Percentiles rank a stretch among this genome's conserved stretches.
These are phyloP conservation scores for Hypocryptadius cinnamomeus DNA, from an alignment of 2,113 vertebrate species.

Conservation along the genomic window DNA sequence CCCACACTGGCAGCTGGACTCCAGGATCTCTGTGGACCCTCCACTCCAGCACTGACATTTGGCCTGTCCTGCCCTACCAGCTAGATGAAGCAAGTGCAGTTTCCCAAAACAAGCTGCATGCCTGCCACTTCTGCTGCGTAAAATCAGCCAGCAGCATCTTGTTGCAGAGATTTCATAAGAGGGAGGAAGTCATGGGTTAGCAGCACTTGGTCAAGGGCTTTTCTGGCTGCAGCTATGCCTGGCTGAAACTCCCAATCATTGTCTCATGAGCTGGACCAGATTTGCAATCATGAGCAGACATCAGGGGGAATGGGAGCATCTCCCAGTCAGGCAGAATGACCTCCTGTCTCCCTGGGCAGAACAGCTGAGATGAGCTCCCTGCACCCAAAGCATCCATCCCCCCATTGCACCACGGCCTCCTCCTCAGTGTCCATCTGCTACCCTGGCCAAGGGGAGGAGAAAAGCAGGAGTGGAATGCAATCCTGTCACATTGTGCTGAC, in stretches of 20 bases:
- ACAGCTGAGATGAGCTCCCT: not conserved
- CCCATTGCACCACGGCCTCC: not conserved
- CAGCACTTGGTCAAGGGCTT: not conserved
- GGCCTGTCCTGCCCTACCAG: not conserved
- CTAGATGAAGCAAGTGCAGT: not conserved
- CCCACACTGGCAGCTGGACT: not conserved
- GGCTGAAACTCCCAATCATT: not conserved
- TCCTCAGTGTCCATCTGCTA: not conserved
- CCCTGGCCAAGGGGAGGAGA: not conserved
- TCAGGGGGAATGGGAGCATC: not conserved
- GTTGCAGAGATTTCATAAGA: not conserved
- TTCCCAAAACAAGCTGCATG: not conserved
- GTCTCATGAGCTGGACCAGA: not conserved
- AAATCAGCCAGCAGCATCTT: not conserved
- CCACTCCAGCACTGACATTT: not conserved
- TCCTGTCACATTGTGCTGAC: not conserved
- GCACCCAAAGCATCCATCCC: not conserved
- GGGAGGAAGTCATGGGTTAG: not conserved
- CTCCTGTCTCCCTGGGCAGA: not conserved
- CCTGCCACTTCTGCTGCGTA: not conserved
- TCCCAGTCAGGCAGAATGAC: not conserved
- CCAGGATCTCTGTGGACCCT: not conserved
- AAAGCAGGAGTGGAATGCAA: not conserved
- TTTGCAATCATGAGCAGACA: not conserved
- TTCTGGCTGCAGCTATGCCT: not conserved